Base-by-base conservation (phyloP, 2,888 invertebrate species). In the Brenthis ino region DNA sequence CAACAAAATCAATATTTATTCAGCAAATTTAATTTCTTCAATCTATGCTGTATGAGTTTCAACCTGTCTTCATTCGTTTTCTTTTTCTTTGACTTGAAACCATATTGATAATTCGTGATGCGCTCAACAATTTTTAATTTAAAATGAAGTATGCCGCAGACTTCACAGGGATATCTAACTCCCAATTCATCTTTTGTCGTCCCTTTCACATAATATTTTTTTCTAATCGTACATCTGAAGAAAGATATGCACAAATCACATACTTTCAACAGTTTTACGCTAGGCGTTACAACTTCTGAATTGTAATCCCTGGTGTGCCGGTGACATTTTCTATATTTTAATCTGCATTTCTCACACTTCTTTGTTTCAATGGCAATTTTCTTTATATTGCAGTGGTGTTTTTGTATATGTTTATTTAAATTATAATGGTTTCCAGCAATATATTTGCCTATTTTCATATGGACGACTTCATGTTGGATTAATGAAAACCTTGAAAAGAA, bases 41-140 rank as follows among this genome's bases (percentile, higher is more conserved):
- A 68, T n/a, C 77, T 67, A 14, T 69, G 69, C 53, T 74, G 75
- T 48, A 78, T 74, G 24, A 76, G 77, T 57, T 73, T 76, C 37
- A 77, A 65, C 13, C 78, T 64, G 11, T 73, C 69, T 20, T 73
- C 70, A 60, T 78, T 78, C 0, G 74, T 72, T 14, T 72, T 11
- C 13, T 24, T 51, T 57, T 65, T 72, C 3, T 12, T 37, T 20
- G 48, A 47, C 14, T 11, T 43, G 3, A n/a, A 13, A 16, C 11
- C 3, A 12, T 48, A n/a, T 1, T 0, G 28, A 3, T 48, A 6
- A 11, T 43, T 43, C 1, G 50, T 48, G 1, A 57, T 43, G 0
- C 54, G 51, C 2, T 63, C 65, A 1, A 72, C 65, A 8, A 51
- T 48, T n/a, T 75, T 72, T 47, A 77, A 55, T 28, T 74, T 69